These are phyloP conservation scores for Drosophila greeni DNA, from an alignment of 2,888 invertebrate species.

Conservation along the genomic window DNA sequence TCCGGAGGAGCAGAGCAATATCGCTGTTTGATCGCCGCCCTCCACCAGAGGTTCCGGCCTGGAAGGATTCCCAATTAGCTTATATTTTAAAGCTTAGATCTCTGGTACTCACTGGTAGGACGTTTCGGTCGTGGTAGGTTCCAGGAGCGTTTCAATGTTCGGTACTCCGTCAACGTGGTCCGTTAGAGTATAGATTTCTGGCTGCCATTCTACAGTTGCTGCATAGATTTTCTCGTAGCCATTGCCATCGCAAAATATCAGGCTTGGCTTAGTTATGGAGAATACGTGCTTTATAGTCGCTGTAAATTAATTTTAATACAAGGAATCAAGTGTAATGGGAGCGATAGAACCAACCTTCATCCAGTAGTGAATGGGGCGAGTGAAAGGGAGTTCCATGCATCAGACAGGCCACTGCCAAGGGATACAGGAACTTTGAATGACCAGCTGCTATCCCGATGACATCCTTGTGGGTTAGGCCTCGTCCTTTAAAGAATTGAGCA, in stretches of 20 bases:
- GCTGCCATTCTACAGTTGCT: neutral
- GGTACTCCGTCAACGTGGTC: neutral
- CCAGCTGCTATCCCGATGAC: neutral
- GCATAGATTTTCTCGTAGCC: neutral
- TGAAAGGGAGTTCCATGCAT: conserved; percentile 6
- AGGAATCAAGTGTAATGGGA: neutral
- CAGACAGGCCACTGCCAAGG: neutral
- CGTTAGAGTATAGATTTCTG: conserved; percentile 1
- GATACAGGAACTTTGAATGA: neutral
- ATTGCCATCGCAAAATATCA: conserved; percentile 1
- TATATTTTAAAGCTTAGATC: too few species aligned
- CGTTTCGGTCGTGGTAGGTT: neutral
- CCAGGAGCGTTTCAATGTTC: neutral
- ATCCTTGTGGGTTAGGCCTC: neutral
- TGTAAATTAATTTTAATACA: neutral
- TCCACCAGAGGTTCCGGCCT: conserved; percentile 2
- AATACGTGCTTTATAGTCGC: neutral
- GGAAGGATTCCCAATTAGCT: neutral
- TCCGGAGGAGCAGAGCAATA: neutral
- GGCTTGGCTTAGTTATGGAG: neutral
- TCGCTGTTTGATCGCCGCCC: neutral
- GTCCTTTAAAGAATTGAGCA: too few species aligned
- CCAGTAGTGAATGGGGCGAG: neutral
- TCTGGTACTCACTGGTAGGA: neutral
- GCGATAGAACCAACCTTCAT: neutral